Evolutionary conservation across 2,797 vertebrate species (phyloP), one percentile per base, ranked within the genome.

Genomic region (Aselliscus stoliczkanus): DNA sequence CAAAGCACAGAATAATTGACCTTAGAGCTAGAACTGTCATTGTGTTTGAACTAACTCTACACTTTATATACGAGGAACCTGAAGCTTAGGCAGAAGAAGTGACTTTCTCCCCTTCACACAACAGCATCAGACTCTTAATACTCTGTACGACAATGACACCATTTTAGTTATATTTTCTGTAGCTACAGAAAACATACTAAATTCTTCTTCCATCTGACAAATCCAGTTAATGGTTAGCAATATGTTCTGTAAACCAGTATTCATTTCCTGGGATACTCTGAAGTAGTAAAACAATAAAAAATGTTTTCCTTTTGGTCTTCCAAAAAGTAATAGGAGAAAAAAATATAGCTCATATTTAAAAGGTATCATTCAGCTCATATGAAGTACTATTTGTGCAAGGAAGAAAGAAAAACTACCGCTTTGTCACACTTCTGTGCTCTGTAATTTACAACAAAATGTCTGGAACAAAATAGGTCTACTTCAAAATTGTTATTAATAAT

Each of bases 381-480:
- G 37, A 79, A 90, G 25, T 88, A 91, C 42, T 79, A 52, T 96
- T 89, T 95, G 79, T 93, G 29, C 52, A 39, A 62, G 54, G 60
- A 96, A 96, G 65, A 97, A 94, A 81, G 70, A 29, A 72, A 94
- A 96, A 93, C 75, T 69, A 87, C 62, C 44, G 60, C 65, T 87
- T 95, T 87, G 47, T 65, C 84, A 84, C 44, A 87, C 10, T 95
- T 87, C 39, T 29, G 42, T 69, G 60, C 75, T 84, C 34, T 67
- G 10, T 50, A 93, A 94, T 93, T 95, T 92, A 87, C 62, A 90
- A 39, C 58, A 77, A 76, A 72, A 89, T 62, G 64, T 39, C 76
- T 93, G 31, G 62, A 77, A 64, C 54, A 44, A 77, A 93, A 75
- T 34, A 76, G 65, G 15, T 79, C 77, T 86, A 39, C 87, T 76